phyloP scores from a whole-genome alignment of 23 tunicate genomes.

The Clavelina lepadiformis region DNA sequence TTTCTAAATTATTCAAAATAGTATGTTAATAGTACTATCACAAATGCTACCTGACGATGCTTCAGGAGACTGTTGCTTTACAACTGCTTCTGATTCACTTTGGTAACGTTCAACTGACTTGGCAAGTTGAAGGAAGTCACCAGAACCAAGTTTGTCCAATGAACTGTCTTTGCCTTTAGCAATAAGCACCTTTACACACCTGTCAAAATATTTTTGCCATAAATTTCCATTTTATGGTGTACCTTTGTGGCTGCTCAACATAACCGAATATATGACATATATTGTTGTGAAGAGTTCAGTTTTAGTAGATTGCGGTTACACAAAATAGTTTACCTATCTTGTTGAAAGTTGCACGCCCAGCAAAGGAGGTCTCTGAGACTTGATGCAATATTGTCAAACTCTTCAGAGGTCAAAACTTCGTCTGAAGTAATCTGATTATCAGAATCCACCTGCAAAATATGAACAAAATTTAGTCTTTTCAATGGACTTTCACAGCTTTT shows the following conservation, averaged over 20 bases:
- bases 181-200: constrained; percentile 74
- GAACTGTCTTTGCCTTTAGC: constrained; percentile 81
- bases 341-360: constrained; percentile 50
- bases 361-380: constrained; percentile 11
- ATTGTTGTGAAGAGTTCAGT: neutral
- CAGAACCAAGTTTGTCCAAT: constrained; percentile 59
- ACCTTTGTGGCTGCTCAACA: neutral
- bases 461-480: too few relatives aligned
- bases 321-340: too few relatives aligned
- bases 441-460: too few relatives aligned
- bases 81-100: constrained; percentile 25
- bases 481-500: too few relatives aligned
- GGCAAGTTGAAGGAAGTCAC: constrained; percentile 54
- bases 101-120: constrained; percentile 43
- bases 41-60: neutral
- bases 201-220: constrained; percentile 1
- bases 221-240: neutral
- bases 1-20: neutral
- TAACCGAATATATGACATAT: neutral
- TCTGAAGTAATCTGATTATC: too few relatives aligned
- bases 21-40: neutral
- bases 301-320: neutral
- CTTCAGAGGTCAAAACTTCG: constrained; percentile 24
- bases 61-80: neutral
- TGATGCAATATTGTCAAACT: constrained; percentile 3